These are phyloP conservation scores for Prionailurus viverrinus DNA, from an alignment of 2,113 vertebrate species.

Conservation along the genomic window DNA sequence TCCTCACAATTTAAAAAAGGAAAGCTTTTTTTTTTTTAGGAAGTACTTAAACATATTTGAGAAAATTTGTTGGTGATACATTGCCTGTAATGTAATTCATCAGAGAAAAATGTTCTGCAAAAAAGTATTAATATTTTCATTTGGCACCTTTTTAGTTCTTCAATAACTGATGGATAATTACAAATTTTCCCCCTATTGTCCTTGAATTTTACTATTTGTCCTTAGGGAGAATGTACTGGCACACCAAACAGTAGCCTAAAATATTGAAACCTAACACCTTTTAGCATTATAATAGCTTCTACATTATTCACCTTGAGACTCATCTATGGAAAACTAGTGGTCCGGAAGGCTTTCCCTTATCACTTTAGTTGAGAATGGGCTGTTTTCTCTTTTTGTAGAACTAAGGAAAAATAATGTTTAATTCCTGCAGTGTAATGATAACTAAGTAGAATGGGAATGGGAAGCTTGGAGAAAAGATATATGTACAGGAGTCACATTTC, in stretches of 20 bases:
- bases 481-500: constrained; percentile 63
- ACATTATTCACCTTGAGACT: constrained; percentile 64
- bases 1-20: constrained; percentile 41
- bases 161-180: constrained; percentile 69
- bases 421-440: constrained; percentile 45
- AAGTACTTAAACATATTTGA: constrained; percentile 1
- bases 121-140: constrained; percentile 61
- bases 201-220: constrained; percentile 77
- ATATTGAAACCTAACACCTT: constrained; percentile 81
- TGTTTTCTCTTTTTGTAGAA: constrained; percentile 46
- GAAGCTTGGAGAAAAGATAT: constrained; percentile 50
- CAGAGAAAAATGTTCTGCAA: constrained; percentile 54
- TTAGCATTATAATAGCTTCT: constrained; percentile 70
- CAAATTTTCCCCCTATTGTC: constrained; percentile 60
- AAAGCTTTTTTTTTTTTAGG: constrained; percentile 47
- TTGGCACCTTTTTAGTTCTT: constrained; percentile 56
- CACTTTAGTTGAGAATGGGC: constrained; percentile 31
- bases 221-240: constrained; percentile 73
- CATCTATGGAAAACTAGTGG: background rate
- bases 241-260: constrained; percentile 70
- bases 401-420: constrained; percentile 37
- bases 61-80: constrained; percentile 28
- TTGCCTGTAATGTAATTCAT: constrained; percentile 52
- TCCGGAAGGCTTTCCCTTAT: background rate
- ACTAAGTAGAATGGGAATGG: constrained; percentile 47